Evolutionary conservation across 1,140 invertebrate species (phyloP).

Genomic region (Cryptotermes secundus): DNA sequence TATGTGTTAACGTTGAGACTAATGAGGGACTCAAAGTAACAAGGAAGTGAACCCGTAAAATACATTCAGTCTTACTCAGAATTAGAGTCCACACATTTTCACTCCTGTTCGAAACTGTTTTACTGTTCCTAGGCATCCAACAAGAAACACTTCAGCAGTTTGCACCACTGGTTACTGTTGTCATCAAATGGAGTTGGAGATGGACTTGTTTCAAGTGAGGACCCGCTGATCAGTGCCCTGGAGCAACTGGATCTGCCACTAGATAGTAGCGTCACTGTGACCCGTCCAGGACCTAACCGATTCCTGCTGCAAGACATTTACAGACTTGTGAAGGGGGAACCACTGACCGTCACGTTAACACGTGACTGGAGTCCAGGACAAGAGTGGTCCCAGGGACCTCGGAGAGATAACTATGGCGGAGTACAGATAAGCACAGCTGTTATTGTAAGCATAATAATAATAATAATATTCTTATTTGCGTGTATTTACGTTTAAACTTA

Average conservation of each 20-base stretch:
- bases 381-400: background rate
- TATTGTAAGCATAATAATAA: background rate
- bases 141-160: background rate
- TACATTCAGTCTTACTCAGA: no score
- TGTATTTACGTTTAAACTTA: no score
- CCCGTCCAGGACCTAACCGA: background rate
- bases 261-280: background rate
- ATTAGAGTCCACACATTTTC: no score
- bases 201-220: no score
- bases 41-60: no score
- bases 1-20: no score
- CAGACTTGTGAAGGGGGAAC: background rate
- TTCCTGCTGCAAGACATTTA: background rate
- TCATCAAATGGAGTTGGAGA: background rate
- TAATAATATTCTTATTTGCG: no score
- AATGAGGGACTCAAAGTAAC: no score
- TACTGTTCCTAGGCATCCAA: background rate
- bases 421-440: background rate
- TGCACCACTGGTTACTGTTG: background rate
- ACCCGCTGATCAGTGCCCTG: background rate
- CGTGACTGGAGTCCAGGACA: background rate
- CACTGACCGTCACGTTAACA: background rate
- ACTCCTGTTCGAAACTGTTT: no score
- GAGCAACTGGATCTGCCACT: background rate
- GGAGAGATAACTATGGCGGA: background rate